Conservation (phyloP, 1,140 invertebrate genomes). For the Cyrtorhinus lividipennis region DNA sequence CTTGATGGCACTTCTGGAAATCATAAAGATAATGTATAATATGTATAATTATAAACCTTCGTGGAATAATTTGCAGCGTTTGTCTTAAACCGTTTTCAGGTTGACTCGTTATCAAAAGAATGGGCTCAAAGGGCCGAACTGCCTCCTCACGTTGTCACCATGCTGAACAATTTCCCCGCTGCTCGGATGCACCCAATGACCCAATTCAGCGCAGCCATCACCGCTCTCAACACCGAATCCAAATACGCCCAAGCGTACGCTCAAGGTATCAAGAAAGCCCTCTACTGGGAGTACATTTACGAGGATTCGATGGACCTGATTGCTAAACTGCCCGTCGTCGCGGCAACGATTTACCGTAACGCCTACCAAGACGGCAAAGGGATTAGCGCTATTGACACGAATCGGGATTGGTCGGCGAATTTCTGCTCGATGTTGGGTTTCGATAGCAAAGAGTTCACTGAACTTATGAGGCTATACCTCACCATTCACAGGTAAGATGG, state of each 20-base stretch:
- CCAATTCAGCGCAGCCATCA: conserved; percentile 84
- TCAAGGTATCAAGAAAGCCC: conserved; percentile 65
- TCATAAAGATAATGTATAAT: too few relatives aligned
- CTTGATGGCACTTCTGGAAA: too few relatives aligned
- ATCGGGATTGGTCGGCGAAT: conserved; percentile 89
- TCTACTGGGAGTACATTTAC: conserved; percentile 81
- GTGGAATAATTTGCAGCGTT: too few relatives aligned
- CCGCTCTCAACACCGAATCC: conserved; percentile 83
- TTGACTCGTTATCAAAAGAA: conserved; percentile 69
- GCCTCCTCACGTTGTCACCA: conserved; percentile 82
- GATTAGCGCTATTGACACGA: conserved; percentile 72
- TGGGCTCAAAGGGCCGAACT: conserved; percentile 81
- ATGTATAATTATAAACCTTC: too few relatives aligned
- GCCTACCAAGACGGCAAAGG: conserved; percentile 70
- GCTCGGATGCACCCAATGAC: conserved; percentile 83
- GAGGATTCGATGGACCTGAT: conserved; percentile 95
- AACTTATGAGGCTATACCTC: conserved; percentile 87
- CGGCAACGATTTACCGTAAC: conserved; percentile 89
- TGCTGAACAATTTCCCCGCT: conserved; percentile 91
- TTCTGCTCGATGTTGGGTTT: conserved; percentile 87
- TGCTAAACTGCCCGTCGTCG: conserved; percentile 86
- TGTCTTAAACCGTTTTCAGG: too few relatives aligned
- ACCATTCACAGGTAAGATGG: conserved; percentile 82
- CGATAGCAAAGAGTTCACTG: conserved; percentile 64
- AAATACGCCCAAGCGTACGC: conserved; percentile 86